These are phyloP conservation scores for Hemicordylus capensis DNA, from an alignment of 2,113 vertebrate genomes.

Conservation along the genomic window DNA sequence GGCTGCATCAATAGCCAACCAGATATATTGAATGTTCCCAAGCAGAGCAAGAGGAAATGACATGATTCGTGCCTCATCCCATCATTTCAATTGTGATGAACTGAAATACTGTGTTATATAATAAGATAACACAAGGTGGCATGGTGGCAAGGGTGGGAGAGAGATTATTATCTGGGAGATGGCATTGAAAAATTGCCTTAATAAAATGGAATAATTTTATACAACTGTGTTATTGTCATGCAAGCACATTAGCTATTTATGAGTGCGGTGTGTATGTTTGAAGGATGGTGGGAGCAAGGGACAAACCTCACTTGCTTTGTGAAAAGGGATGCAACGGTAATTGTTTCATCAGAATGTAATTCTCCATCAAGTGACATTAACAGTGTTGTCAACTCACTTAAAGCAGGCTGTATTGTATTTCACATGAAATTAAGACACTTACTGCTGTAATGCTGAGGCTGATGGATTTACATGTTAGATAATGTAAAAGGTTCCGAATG, in stretches of 20 bases:
- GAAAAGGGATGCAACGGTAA: slow-evolving; percentile 52
- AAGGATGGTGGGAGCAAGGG: neutral
- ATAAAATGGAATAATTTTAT: neutral
- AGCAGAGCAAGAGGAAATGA: neutral
- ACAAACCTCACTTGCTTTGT: slow-evolving; percentile 27
- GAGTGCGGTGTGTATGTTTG: neutral
- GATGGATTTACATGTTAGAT: slow-evolving; percentile 41
- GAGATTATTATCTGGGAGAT: slow-evolving; percentile 27
- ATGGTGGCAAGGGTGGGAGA: neutral
- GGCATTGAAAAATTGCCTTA: slow-evolving; percentile 42
- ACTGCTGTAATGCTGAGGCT: slow-evolving; percentile 29
- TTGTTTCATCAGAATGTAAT: slow-evolving; percentile 50
- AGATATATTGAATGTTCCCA: neutral
- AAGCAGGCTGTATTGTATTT: slow-evolving; percentile 30
- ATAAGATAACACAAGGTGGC: neutral
- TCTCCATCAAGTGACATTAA: slow-evolving; percentile 52
- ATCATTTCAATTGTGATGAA: neutral
- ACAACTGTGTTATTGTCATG: neutral
- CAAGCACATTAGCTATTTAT: slow-evolving; percentile 4
- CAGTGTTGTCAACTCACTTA: slow-evolving; percentile 15
- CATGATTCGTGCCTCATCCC: neutral
- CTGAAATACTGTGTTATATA: neutral
- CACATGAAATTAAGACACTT: slow-evolving; percentile 59
- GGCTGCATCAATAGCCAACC: neutral
- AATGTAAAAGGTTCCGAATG: slow-evolving; percentile 33